Evolutionary conservation across 2,113 vertebrate species (phyloP), one percentile per base, ranked within the genome.

Genomic region (Ursus arctos): DNA sequence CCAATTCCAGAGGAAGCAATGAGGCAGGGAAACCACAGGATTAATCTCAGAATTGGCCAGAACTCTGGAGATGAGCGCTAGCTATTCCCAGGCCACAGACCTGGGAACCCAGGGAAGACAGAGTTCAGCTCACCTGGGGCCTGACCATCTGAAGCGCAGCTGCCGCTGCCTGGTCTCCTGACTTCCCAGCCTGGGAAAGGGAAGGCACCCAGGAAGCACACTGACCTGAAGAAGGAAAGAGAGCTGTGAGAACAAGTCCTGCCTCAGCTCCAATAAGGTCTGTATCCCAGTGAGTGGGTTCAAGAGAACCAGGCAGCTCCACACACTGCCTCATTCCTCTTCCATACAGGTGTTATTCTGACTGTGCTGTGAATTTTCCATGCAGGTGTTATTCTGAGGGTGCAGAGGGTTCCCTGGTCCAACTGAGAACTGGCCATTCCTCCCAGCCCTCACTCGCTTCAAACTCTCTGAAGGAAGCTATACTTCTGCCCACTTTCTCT

Each of bases 141-240:
- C 69, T 67, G 15, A 55, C 59, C 67, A 77, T 40, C 33, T 22
- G 77, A 51, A 80, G 87, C 53, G 77, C 71, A 49, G 90, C 7
- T 36, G 87, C 47, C 0, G 0, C 65, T 43, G 18, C 72, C 28
- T 88, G 82, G 33, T 74, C 57, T 91, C 95, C 84, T 71, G 63
- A 47, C 6, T 24, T 71, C 28, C 59, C 80, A 6, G 21, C 59
- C 4, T 61, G 53, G n/a, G 67, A n/a, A 96, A 40, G 61, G 67
- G 53, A 31, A 40, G 95, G 95, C 59, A 51, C 88, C 1, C 2
- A 16, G 47, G 81, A 86, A 79, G 33, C 28, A 72, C 33, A 22
- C 4, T 33, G 94, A 95, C 67, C 88, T 94, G 95, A 83, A 55
- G 57, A 51, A 87, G 55, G 55, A 91, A 95, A 91, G 71, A 72